Evolutionary conservation across 1,140 invertebrate species (phyloP).

Genomic region (Acyrthosiphon pisum): DNA sequence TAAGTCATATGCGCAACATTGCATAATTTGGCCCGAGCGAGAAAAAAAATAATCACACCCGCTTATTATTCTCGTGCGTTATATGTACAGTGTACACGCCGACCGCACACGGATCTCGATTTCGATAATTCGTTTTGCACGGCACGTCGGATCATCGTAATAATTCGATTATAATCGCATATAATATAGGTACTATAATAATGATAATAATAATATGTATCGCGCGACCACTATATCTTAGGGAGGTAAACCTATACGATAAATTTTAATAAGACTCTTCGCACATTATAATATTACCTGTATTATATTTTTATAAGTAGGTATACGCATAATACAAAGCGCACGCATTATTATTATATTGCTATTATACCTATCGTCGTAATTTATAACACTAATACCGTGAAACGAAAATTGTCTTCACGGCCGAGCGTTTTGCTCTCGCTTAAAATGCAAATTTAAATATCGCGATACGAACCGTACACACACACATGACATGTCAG

Average conservation of each 20-base stretch:
- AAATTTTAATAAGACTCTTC: neutral
- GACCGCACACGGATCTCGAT: neutral
- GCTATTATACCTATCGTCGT: neutral
- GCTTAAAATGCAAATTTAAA: constrained; percentile 38
- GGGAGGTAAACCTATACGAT: neutral
- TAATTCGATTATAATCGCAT: neutral
- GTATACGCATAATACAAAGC: too few species aligned
- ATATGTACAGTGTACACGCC: too few species aligned
- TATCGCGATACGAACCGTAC: neutral
- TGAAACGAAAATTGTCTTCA: constrained; percentile 45
- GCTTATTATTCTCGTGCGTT: neutral
- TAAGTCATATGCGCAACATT: too few species aligned
- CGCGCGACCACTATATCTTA: neutral
- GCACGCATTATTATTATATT: neutral
- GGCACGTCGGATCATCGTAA: neutral
- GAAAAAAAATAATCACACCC: neutral
- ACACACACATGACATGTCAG: neutral
- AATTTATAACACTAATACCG: neutral
- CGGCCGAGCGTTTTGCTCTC: constrained; percentile 10
- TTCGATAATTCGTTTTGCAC: constrained; percentile 4
- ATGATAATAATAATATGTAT: neutral
- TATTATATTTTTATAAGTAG: too few species aligned
- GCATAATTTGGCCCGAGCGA: too few species aligned
- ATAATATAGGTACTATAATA: neutral
- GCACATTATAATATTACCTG: too few species aligned